These are phyloP conservation scores for Papilio helenus DNA, from an alignment of 1,140 invertebrate genomes.

Conservation along the genomic window DNA sequence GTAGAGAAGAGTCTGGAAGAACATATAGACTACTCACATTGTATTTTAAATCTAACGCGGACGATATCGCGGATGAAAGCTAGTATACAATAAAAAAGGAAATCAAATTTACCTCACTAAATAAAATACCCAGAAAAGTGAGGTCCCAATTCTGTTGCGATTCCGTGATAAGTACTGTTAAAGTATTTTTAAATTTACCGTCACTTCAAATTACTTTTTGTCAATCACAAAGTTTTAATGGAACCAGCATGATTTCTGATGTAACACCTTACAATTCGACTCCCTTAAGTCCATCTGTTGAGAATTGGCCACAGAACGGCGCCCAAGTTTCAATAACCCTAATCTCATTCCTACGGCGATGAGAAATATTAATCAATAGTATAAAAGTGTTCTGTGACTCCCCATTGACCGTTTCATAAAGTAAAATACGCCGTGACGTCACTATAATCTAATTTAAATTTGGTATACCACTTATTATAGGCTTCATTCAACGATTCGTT, in stretches of 20 bases:
- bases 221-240: conserved; percentile 27
- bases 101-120: not conserved
- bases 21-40: too few species aligned
- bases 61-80: too few species aligned
- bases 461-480: conserved; percentile 68
- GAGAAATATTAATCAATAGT: conserved; percentile 73
- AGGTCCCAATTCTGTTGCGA: not conserved
- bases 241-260: conserved; percentile 23
- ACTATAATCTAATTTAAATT: conserved; percentile 80
- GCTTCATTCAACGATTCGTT: conserved; percentile 64
- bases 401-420: conserved; percentile 80
- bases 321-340: conserved; percentile 51
- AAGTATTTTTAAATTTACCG: conserved; percentile 6
- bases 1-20: too few species aligned
- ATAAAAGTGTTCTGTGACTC: conserved; percentile 68
- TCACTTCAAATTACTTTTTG: conserved; percentile 8
- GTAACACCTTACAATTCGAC: conserved; percentile 34
- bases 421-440: conserved; percentile 72
- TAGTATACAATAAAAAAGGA: not conserved
- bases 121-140: not conserved
- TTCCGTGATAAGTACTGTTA: not conserved
- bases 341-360: conserved; percentile 68
- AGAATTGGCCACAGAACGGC: conserved; percentile 46
- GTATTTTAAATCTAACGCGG: too few species aligned
- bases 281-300: conserved; percentile 41